Evolutionary conservation across 2,113 vertebrate genomes (phyloP), one percentile per base, ranked within the genome.

Genomic region (Kryptolebias marmoratus): DNA sequence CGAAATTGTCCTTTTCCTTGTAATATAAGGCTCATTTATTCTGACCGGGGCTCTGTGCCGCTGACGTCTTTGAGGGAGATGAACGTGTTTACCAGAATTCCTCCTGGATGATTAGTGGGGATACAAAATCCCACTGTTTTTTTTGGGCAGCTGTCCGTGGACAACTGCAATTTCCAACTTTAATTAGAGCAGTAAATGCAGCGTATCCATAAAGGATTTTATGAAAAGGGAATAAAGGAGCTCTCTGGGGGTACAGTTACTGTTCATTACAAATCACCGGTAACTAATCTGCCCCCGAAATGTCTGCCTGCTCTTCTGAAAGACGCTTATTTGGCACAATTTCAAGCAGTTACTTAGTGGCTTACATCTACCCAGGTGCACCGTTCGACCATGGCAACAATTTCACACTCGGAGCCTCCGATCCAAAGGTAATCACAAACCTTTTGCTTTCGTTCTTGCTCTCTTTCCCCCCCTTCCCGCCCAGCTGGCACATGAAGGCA

Each of bases 11-110:
- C 58, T 57, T 65, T 47, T 75, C 45, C 60, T 66, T 31, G 36
- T 68, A 68, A 28, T 75, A 55, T 53, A 11, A 73, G 79, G 68
- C 64, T 88, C 65, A 77, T 88, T 77, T 82, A 64, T 57, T 75
- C 64, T 72, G 65, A 80, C 50, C 4, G 1, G 27, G 31, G 65
- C 18, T 73, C 42, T 59, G 42, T 16, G 45, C 28, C 30, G 22
- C 60, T 77, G 75, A 81, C 49, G 62, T 84, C 81, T 81, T 14
- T 16, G 22, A 71, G 64, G 30, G 44, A 66, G 69, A 80, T 82
- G 66, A 80, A 73, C 83, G 75, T 71, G 59, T 77, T 87, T 64
- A 55, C 54, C 55, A 64, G 14, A 81, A 78, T 60, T 52, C 57
- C 31, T 36, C 64, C 60, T 71, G 75, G 75, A 69, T 61, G 65